Evolutionary conservation across 2,113 vertebrate genomes (phyloP).

Genomic region (Scytalopus superciliaris): DNA sequence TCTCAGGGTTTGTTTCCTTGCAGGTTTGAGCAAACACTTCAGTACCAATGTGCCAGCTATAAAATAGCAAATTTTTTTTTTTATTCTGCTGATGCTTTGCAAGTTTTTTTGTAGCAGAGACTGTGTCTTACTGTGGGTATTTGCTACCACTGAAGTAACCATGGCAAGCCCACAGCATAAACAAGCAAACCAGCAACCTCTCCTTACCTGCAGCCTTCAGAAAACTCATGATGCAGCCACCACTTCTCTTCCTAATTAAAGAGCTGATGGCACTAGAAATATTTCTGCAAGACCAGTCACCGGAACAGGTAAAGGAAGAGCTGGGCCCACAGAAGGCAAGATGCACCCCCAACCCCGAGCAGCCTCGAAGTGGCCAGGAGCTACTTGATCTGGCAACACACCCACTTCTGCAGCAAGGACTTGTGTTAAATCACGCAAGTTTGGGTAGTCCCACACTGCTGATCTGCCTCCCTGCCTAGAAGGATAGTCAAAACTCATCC

Average conservation of each 20-base stretch:
- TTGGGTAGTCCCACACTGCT: background rate
- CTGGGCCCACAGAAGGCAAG: background rate
- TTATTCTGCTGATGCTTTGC: background rate
- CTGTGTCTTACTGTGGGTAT: background rate
- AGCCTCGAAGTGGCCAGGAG: background rate
- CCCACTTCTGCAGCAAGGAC: background rate
- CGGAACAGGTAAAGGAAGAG: background rate
- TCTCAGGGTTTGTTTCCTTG: background rate
- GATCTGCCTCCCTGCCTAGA: background rate
- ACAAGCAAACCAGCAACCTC: background rate
- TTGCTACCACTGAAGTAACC: background rate
- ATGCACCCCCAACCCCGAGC: background rate
- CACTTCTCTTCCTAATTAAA: background rate
- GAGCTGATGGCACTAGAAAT: background rate
- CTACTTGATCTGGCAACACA: background rate
- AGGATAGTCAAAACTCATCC: slow-evolving; percentile 20
- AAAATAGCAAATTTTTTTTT: background rate
- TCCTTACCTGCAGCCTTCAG: background rate
- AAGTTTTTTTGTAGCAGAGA: background rate
- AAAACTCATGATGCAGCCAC: background rate
- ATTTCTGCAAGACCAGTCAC: background rate
- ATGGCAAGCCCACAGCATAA: background rate
- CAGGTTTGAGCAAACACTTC: background rate
- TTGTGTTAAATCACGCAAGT: background rate
- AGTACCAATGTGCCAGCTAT: background rate